These are phyloP conservation scores for Phoxinus dragarum DNA, from an alignment of 2,797 vertebrate species.

Conservation along the genomic window DNA sequence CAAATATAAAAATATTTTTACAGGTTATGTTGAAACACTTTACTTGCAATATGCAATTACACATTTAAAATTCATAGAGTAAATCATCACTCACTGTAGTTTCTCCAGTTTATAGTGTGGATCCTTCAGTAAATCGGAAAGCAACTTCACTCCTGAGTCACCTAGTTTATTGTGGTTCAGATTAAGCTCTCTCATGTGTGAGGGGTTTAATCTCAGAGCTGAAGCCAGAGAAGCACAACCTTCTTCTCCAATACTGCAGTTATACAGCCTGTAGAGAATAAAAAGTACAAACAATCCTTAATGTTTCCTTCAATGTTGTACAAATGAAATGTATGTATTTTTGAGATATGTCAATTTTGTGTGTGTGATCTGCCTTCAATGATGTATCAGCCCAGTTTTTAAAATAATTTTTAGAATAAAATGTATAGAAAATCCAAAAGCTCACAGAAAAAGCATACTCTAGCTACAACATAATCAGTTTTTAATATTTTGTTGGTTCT, in stretches of 20 bases:
- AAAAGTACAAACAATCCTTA: background rate
- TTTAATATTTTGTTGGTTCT: too few species aligned
- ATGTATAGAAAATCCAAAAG: too few species aligned
- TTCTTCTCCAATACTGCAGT: background rate
- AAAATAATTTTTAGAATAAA: background rate
- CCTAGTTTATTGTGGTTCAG: background rate
- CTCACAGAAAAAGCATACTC: too few species aligned
- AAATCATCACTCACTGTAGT: background rate
- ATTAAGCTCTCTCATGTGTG: background rate
- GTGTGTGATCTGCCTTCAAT: background rate
- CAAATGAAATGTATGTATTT: background rate
- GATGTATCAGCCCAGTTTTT: background rate
- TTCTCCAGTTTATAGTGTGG: background rate
- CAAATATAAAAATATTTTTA: background rate
- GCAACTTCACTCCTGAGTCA: background rate
- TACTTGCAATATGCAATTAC: background rate
- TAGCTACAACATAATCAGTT: too few species aligned
- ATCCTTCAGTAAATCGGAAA: background rate
- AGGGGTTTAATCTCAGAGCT: background rate
- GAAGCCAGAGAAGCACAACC: background rate
- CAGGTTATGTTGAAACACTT: background rate
- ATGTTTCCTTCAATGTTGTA: background rate
- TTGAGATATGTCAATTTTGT: background rate
- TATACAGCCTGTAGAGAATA: background rate
- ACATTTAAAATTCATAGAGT: background rate